Conservation (phyloP, 2,888 invertebrate genomes). For the Aproaerema taeniolella region DNA sequence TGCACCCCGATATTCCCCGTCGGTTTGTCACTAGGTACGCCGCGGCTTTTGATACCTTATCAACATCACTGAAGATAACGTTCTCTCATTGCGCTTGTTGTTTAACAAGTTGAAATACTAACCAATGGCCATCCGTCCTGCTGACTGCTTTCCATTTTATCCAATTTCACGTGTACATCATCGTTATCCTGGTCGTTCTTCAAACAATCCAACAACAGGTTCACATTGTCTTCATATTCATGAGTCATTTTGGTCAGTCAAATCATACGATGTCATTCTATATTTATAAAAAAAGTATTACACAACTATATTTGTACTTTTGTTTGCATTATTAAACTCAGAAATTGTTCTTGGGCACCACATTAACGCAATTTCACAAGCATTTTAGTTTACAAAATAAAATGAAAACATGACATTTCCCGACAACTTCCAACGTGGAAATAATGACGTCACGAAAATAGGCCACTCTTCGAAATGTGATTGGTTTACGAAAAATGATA, state of each 20-base stretch:
- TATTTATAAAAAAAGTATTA: slow-evolving; percentile 17
- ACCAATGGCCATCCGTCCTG: slow-evolving; percentile 59
- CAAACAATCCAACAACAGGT: slow-evolving; percentile 60
- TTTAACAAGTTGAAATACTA: slow-evolving; percentile 35
- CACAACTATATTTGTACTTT: slow-evolving; percentile 19
- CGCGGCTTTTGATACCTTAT: slow-evolving; percentile 43
- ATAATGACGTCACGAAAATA: slow-evolving; percentile 78
- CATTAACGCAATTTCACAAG: slow-evolving; percentile 29
- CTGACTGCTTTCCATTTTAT: slow-evolving; percentile 60
- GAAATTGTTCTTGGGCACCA: slow-evolving; percentile 10
- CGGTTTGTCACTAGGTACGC: slow-evolving; percentile 16
- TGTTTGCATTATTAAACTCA: slow-evolving; percentile 17
- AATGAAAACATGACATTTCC: slow-evolving; percentile 62
- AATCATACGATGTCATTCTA: slow-evolving; percentile 39
- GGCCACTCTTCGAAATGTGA: slow-evolving; percentile 60
- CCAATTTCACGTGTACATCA: slow-evolving; percentile 35
- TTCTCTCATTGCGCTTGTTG: slow-evolving; percentile 17
- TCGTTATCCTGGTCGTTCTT: slow-evolving; percentile 51
- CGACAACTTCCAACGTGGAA: slow-evolving; percentile 81
- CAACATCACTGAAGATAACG: slow-evolving; percentile 36
- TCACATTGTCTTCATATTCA: slow-evolving; percentile 43
- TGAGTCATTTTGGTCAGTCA: slow-evolving; percentile 49
- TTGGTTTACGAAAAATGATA: slow-evolving; percentile 50
- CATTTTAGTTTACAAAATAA: slow-evolving; percentile 47
- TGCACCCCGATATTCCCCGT: neutral